Conservation (phyloP, 1,140 invertebrate genomes). For the Drosophila pruinosa region DNA sequence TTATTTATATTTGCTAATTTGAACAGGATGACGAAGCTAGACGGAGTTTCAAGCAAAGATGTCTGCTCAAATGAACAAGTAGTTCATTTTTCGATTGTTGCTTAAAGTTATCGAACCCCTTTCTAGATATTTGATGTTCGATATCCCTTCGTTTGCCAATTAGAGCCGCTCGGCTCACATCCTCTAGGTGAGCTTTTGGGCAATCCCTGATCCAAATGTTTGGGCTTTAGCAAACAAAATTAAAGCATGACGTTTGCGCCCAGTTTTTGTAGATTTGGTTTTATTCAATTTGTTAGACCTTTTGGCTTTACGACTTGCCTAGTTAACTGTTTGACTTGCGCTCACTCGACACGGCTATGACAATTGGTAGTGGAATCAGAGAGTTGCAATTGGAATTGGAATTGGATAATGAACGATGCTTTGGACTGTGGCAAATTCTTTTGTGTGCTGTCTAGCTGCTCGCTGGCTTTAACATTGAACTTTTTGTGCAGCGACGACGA, state of each 20-base stretch:
- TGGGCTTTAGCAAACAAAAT: slow-evolving; percentile 35
- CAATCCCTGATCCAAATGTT: slow-evolving; percentile 11
- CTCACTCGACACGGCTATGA: slow-evolving; percentile 6
- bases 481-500: slow-evolving; percentile 55
- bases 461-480: slow-evolving; percentile 71
- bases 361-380: slow-evolving; percentile 21
- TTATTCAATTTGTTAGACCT: slow-evolving; percentile 71
- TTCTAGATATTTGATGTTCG: too few relatives aligned
- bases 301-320: slow-evolving; percentile 68
- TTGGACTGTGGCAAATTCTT: slow-evolving; percentile 79
- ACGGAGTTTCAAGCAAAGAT: too few relatives aligned
- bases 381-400: slow-evolving; percentile 39
- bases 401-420: slow-evolving; percentile 76
- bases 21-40: too few relatives aligned
- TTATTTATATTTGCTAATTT: too few relatives aligned
- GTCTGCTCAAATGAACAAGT: too few relatives aligned
- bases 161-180: background rate
- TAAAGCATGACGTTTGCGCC: slow-evolving; percentile 52
- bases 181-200: background rate
- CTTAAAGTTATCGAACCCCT: too few relatives aligned
- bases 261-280: slow-evolving; percentile 33
- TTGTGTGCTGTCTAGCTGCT: slow-evolving; percentile 43
- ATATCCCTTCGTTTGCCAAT: background rate
- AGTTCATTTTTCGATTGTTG: too few relatives aligned
- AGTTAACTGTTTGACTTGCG: slow-evolving; percentile 48